Conservation (phyloP, 2,888 invertebrate species). For the Dichetophora obliterata region DNA sequence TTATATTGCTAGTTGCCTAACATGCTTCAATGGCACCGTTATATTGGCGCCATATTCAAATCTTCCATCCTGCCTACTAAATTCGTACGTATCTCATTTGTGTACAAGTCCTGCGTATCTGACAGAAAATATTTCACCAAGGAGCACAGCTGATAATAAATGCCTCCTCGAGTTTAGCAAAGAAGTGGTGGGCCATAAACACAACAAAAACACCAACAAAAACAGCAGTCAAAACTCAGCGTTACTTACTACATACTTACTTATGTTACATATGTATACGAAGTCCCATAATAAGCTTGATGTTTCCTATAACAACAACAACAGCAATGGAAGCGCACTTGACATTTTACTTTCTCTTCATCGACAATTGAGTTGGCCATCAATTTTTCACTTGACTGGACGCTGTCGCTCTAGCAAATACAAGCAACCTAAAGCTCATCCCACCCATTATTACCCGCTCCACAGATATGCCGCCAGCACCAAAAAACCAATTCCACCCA, state of each 20-base stretch:
- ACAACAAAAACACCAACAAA: constrained; percentile 5
- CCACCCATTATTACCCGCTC: background rate
- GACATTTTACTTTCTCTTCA: constrained; percentile 44
- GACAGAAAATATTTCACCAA: background rate
- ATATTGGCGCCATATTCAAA: constrained; percentile 32
- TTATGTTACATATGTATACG: background rate
- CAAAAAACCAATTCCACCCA: background rate
- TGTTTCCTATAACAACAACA: constrained; percentile 22
- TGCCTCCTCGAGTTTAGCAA: background rate
- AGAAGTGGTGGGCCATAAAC: background rate
- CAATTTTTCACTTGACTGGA: constrained; percentile 45
- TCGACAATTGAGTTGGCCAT: constrained; percentile 45
- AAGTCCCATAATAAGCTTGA: background rate
- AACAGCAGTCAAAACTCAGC: background rate
- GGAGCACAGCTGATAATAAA: constrained; percentile 6
- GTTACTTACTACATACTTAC: constrained; percentile 3
- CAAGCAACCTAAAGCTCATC: background rate
- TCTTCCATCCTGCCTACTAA: constrained; percentile 1
- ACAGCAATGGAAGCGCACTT: constrained; percentile 34
- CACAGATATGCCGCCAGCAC: background rate
- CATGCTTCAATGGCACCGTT: constrained; percentile 18
- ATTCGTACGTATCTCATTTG: background rate
- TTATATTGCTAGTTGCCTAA: constrained; percentile 20
- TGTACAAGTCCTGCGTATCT: background rate
- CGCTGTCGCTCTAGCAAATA: background rate